These are phyloP conservation scores for Notothenia rossii DNA, from an alignment of 2,113 vertebrate genomes.

Conservation along the genomic window DNA sequence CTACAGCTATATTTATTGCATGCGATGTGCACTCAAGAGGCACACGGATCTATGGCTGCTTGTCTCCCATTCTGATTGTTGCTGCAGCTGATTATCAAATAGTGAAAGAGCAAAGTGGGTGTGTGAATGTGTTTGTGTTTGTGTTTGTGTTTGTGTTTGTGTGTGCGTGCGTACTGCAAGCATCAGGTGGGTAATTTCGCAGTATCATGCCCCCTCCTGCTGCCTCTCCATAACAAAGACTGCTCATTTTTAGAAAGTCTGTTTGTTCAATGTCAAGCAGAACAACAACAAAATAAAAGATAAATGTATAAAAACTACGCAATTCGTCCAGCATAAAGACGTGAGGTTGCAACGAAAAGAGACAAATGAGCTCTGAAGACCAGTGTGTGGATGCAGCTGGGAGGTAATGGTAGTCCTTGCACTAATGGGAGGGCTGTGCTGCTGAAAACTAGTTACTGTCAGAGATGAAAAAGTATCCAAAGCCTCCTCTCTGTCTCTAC, in stretches of 20 bases:
- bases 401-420: conserved; percentile 38
- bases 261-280: conserved; percentile 17
- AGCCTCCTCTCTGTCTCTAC: conserved; percentile 24
- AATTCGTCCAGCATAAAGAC: not conserved
- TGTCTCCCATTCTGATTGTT: conserved; percentile 28
- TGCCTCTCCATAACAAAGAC: conserved; percentile 45
- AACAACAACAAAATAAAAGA: conserved; percentile 11
- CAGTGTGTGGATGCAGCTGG: conserved; percentile 44
- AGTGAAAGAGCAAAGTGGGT: conserved; percentile 32
- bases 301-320: not conserved
- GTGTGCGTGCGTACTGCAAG: conserved; percentile 10
- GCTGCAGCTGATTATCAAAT: conserved; percentile 56
- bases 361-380: conserved; percentile 39
- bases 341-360: not conserved
- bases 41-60: conserved; percentile 25
- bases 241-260: conserved; percentile 33
- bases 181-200: conserved; percentile 60
- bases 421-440: conserved; percentile 52
- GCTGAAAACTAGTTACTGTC: conserved; percentile 60
- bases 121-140: not conserved
- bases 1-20: conserved; percentile 31
- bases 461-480: conserved; percentile 61
- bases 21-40: conserved; percentile 1
- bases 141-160: not conserved
- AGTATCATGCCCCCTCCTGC: conserved; percentile 9